Evolutionary conservation across 2,888 invertebrate genomes (phyloP), one percentile per base, ranked within the genome.

Genomic region (Morpho deidamia): DNA sequence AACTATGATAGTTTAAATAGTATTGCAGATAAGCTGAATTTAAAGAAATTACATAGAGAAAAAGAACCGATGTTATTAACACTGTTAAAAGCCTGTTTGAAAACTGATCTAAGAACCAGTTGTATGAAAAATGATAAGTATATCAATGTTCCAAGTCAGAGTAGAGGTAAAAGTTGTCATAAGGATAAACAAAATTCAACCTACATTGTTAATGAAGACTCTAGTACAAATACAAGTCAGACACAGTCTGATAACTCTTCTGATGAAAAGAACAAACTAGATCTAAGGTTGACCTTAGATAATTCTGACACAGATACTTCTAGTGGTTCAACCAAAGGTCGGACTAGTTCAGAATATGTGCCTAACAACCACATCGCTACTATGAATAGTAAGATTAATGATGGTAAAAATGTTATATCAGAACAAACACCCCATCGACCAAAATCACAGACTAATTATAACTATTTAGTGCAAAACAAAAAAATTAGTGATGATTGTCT

Each of bases 1-100:
- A 83, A 86, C 55, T 92, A 93, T 65, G 88, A 91, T 66, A 92
- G 92, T 34, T 90, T 92, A 57, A 81, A 77, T 55, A 62, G 58
- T 40, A 60, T 87, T 14, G 51, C 67, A 10, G 83, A 84, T 39
- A 83, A 80, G 56, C 64, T 88, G 4, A 74, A 77, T 59, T 58
- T 80, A 40, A 62, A 68, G 14, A 77, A 76, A 64, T 67, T 65
- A 41, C 78, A 77, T 38, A 68, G 62, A 32, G 55, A 63, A 8
- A 81, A 79, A 51, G 87, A 88, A 65, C 89, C 89, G 8, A 55
- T 87, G 39, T 65, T 89, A 34, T 61, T 87, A 1, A 74, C 83
- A 42, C 66, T 89, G 1, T 58, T 89, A 14, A 86, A 78, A 65
- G 77, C 67, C 62, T 53, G 72, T 47, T 56, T 73, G 11, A 78